phyloP scores from a whole-genome alignment of 2,797 vertebrate genomes.

The Xerus rutilus region DNA sequence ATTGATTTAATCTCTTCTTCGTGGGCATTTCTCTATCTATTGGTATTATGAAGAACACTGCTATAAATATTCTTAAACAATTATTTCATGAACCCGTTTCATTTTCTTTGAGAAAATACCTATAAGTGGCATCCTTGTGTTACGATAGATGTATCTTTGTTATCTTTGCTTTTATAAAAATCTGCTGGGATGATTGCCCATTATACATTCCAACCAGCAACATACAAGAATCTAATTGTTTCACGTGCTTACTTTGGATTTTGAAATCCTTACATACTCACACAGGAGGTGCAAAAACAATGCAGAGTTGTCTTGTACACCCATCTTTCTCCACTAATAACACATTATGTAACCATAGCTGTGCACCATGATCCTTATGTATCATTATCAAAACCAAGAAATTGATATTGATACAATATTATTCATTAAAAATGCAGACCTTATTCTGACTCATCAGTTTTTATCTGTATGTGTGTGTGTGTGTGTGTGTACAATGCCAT shows the following conservation, averaged over 20 bases:
- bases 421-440: neutral
- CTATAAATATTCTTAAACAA: no score
- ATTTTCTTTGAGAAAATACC: no score
- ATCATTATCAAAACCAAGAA: neutral
- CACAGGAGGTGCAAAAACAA: no score
- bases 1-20: neutral
- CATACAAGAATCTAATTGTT: neutral
- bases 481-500: neutral
- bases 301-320: no score
- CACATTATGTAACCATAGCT: neutral
- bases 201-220: neutral
- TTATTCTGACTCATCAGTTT: neutral
- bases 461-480: neutral
- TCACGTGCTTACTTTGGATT: neutral
- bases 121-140: neutral
- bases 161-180: neutral
- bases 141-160: neutral
- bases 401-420: neutral
- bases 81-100: neutral
- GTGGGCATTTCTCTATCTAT: neutral
- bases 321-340: neutral
- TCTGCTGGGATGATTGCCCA: neutral
- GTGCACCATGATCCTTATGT: neutral
- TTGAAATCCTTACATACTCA: neutral
- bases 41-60: neutral